A percentile compares a stretch with the other conserved stretches of the same genome.
phyloP scores from a whole-genome alignment of 1,140 invertebrate species.

The Heliothis virescens region DNA sequence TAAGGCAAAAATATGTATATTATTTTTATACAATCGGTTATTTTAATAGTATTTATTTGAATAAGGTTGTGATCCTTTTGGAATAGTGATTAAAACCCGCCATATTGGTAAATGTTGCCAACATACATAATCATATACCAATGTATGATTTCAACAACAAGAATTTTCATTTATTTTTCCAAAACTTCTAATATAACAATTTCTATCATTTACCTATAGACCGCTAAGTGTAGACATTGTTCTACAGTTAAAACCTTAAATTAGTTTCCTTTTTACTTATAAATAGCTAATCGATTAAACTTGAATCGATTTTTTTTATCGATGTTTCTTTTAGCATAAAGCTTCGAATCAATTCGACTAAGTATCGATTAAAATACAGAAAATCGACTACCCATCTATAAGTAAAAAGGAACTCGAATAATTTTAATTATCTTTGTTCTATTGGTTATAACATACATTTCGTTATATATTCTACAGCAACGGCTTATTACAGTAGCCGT shows the following conservation, averaged over 20 bases:
- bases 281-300: slow-evolving; percentile 9
- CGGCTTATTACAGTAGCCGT: background rate
- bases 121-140: slow-evolving; percentile 31
- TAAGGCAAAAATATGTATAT: background rate
- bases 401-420: slow-evolving; percentile 22
- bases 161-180: slow-evolving; percentile 56
- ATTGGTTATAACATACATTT: slow-evolving; percentile 44
- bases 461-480: slow-evolving; percentile 25
- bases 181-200: slow-evolving; percentile 71
- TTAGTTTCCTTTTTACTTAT: slow-evolving; percentile 5
- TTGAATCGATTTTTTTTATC: background rate
- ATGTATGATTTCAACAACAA: slow-evolving; percentile 64
- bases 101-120: slow-evolving; percentile 11
- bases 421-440: slow-evolving; percentile 35
- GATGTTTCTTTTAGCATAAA: background rate
- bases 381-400: slow-evolving; percentile 23
- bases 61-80: background rate
- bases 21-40: background rate
- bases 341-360: background rate
- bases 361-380: background rate
- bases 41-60: background rate
- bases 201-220: slow-evolving; percentile 63
- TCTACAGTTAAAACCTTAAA: slow-evolving; percentile 48
- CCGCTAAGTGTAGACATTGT: slow-evolving; percentile 59
- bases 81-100: background rate